Evolutionary conservation across 2,113 vertebrate species (phyloP).

Genomic region (Microcebus ravelobensis): DNA sequence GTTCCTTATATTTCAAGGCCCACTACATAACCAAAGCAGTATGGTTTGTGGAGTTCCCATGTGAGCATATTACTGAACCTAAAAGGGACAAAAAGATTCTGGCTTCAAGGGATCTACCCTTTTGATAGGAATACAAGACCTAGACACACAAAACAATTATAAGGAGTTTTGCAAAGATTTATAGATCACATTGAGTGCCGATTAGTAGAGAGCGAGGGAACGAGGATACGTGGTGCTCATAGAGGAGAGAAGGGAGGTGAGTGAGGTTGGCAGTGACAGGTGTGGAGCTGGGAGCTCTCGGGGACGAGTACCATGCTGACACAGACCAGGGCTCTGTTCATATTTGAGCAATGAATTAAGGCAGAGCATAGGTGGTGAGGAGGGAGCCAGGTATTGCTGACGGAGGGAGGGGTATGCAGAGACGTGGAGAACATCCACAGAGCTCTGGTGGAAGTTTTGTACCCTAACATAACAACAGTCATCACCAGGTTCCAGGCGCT

Average conservation of each 20-base stretch:
- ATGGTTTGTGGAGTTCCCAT: background rate
- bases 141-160: background rate
- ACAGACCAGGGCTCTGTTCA: background rate
- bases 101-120: constrained; percentile 38
- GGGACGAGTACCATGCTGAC: background rate
- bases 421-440: background rate
- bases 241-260: background rate
- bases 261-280: background rate
- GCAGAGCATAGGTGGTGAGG: background rate
- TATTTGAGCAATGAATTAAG: too few relatives aligned
- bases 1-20: constrained; percentile 56
- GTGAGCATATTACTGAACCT: background rate
- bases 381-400: background rate
- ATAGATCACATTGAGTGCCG: background rate
- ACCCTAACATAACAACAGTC: background rate
- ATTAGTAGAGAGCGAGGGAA: background rate
- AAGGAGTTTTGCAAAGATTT: constrained; percentile 39
- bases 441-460: background rate
- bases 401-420: rapidly evolving
- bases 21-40: constrained; percentile 46
- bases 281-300: background rate
- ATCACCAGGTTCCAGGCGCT: background rate
- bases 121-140: background rate
- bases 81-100: constrained; percentile 9
- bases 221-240: background rate